Percentiles rank a stretch among this genome's conserved stretches.
Conservation (phyloP, 2,888 invertebrate species). For the Hyppa rectilinea region DNA sequence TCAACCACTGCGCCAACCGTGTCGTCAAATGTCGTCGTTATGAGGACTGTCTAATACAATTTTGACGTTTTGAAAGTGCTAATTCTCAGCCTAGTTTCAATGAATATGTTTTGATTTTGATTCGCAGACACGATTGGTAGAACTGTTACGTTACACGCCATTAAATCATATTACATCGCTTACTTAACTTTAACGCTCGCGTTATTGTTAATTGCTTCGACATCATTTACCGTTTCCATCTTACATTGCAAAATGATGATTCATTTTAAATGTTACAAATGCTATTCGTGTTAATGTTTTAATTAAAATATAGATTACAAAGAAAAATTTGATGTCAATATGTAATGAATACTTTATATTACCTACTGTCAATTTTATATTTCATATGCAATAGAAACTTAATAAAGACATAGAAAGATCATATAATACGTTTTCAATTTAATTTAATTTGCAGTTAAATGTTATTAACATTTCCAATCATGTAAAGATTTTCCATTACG, state of each 20-base stretch:
- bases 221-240: constrained; percentile 42
- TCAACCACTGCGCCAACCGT: too few relatives aligned
- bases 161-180: constrained; percentile 49
- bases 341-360: background rate
- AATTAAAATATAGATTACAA: background rate
- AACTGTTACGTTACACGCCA: constrained; percentile 41
- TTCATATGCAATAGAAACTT: background rate
- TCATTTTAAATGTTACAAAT: constrained; percentile 24
- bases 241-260: constrained; percentile 34
- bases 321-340: too few relatives aligned
- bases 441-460: background rate
- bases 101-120: too few relatives aligned
- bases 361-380: background rate
- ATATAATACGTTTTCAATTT: background rate
- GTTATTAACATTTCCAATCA: background rate
- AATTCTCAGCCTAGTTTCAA: too few relatives aligned
- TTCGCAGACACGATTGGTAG: constrained; percentile 14
- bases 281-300: constrained; percentile 27
- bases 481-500: background rate
- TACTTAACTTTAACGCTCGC: constrained; percentile 17
- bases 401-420: background rate
- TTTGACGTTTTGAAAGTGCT: too few relatives aligned
- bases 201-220: constrained; percentile 49
- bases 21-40: too few relatives aligned
- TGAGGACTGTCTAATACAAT: too few relatives aligned